Base-by-base conservation (phyloP, 2,888 invertebrate genomes). In the Aspidapion aeneum region DNA sequence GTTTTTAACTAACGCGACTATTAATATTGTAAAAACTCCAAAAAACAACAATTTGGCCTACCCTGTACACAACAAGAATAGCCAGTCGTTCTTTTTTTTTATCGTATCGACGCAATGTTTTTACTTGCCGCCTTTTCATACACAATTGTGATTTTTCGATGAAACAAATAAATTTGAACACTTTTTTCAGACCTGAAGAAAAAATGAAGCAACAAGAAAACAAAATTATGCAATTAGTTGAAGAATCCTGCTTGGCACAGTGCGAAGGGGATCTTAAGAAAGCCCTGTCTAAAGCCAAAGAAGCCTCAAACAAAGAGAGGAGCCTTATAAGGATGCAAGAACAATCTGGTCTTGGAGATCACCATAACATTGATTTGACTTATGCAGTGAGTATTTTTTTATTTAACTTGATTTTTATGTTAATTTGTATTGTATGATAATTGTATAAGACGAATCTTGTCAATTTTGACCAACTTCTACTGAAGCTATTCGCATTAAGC, bases 331-430 rank as follows among this genome's bases (percentile, higher is more conserved):
- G 94, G 62, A 87, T 96, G 78, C 91, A 97, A 70, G 98, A 98
- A 78, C 96, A 98, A 78, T 88, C 91, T 21, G 91, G 92, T 58
- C 85, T 94, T 67, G 91, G 91, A 56, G 96, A 98, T 67, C 89
- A 90, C 63, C 94, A 96, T 76, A 98, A 98, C 78, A 86, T 97
- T 72, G 98, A 99, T 75, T 84, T 99, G 21, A 97, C 98, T 0
- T 98, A 96, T 82, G 92, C 94, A 65, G 98, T 95, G 83, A 82
- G 82, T 78, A 58, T 49, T 35, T 17, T n/a, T 21, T 57, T 57
- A n/a, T 19, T 18, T 57, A n/a, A n/a, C n/a, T 63, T 48, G 7
- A n/a, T n/a, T n/a, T n/a, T n/a, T n/a, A n/a, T n/a, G n/a, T n/a
- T n/a, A n/a, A n/a, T n/a, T n/a, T n/a, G n/a, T n/a, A n/a, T n/a